phyloP scores from a whole-genome alignment of 2,113 vertebrate species.

The Lophius piscatorius region DNA sequence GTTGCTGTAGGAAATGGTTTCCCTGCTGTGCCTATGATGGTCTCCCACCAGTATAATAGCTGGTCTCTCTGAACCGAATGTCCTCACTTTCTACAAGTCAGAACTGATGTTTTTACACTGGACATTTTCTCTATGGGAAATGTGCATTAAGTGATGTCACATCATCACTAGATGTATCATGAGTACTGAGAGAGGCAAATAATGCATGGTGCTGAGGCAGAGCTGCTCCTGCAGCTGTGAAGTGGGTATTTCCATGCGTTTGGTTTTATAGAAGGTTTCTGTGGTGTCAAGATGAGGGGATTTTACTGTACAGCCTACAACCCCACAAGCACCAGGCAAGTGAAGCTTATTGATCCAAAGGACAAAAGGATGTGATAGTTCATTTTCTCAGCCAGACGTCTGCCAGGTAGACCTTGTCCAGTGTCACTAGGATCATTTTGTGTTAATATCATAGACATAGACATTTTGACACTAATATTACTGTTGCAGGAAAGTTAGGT shows the following conservation, averaged over 20 bases:
- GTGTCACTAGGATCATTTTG: no score
- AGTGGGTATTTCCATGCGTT: no score
- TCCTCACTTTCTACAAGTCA: no score
- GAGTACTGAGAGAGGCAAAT: background rate
- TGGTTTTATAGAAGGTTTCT: no score
- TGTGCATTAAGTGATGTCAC: constrained; percentile 12
- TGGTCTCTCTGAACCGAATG: no score
- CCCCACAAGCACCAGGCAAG: constrained; percentile 1
- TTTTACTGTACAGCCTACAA: background rate
- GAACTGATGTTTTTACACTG: no score
- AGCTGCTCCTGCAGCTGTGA: no score
- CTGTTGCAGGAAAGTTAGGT: constrained; percentile 23
- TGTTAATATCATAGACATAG: constrained; percentile 19
- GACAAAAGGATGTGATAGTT: constrained; percentile 9
- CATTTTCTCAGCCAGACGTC: constrained; percentile 7
- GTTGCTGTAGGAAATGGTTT: background rate
- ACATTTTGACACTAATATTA: constrained; percentile 29
- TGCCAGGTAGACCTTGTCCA: background rate
- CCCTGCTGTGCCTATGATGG: background rate
- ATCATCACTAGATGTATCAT: background rate
- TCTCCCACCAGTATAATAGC: constrained; percentile 1
- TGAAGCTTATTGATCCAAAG: constrained; percentile 34
- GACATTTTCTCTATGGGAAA: constrained; percentile 14
- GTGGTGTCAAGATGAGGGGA: no score
- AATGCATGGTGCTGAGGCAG: no score